Conservation (phyloP, 1,140 invertebrate species). For the Holotrichia oblita region DNA sequence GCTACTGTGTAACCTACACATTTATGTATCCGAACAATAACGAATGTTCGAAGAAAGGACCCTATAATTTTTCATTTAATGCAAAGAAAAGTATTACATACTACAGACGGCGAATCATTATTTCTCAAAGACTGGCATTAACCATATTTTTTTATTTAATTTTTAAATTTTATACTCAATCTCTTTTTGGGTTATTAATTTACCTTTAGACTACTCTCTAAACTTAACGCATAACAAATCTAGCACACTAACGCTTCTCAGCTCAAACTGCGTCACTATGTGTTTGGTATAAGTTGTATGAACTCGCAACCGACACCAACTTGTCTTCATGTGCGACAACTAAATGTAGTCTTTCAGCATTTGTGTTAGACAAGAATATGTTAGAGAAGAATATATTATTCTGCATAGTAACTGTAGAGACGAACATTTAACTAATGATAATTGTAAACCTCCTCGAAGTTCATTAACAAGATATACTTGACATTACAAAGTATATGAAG, state of each 20-base stretch:
- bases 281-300: too few relatives aligned
- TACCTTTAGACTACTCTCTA: too few relatives aligned
- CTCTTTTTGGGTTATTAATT: too few relatives aligned
- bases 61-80: background rate
- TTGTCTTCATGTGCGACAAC: constrained; percentile 15
- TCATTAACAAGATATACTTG: constrained; percentile 34
- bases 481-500: constrained; percentile 17
- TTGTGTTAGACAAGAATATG: background rate
- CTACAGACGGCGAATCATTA: background rate
- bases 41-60: background rate
- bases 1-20: constrained; percentile 6
- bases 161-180: too few relatives aligned
- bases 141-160: too few relatives aligned
- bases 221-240: too few relatives aligned
- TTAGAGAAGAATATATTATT: background rate
- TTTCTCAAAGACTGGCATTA: too few relatives aligned
- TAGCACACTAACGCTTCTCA: too few relatives aligned
- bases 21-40: background rate
- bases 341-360: background rate
- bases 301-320: background rate
- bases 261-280: too few relatives aligned
- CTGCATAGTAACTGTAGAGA: background rate
- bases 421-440: constrained; percentile 15
- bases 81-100: background rate
- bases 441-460: constrained; percentile 15